Conservation (phyloP, 2,113 vertebrate genomes). For the Rhinolophus ferrumequinum region DNA sequence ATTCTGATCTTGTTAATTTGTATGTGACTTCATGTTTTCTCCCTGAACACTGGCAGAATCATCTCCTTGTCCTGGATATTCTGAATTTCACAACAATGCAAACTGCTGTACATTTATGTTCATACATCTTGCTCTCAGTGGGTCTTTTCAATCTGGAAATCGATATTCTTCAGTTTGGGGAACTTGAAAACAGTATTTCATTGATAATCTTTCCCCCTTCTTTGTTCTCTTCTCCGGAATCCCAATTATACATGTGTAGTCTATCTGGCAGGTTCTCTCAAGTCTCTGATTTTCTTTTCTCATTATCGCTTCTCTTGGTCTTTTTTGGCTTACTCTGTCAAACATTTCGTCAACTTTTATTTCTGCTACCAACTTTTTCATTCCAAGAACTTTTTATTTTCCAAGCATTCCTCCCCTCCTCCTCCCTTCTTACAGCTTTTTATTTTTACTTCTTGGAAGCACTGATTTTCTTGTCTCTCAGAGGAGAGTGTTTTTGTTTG, state of each 20-base stretch:
- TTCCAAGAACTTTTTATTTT: not conserved
- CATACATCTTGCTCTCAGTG: no score
- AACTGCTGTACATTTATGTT: not conserved
- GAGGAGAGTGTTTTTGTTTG: no score
- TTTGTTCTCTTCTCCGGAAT: not conserved
- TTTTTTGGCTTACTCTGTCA: not conserved
- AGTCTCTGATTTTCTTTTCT: not conserved
- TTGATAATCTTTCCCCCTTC: not conserved
- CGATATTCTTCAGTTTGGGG: not conserved
- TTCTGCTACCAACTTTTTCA: not conserved
- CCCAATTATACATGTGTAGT: rapidly evolving
- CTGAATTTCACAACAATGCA: not conserved
- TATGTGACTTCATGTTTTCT: not conserved
- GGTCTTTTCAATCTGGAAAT: not conserved
- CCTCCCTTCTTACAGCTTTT: not conserved
- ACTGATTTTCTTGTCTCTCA: not conserved
- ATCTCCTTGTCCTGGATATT: not conserved
- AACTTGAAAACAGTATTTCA: not conserved
- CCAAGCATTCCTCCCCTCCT: no score
- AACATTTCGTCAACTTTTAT: not conserved
- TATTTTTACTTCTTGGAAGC: not conserved
- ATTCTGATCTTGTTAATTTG: not conserved
- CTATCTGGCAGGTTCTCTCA: not conserved
- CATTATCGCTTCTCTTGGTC: not conserved
- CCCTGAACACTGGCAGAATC: no score